Base-by-base conservation (phyloP, 2,113 vertebrate species). In the Hemicordylus capensis region DNA sequence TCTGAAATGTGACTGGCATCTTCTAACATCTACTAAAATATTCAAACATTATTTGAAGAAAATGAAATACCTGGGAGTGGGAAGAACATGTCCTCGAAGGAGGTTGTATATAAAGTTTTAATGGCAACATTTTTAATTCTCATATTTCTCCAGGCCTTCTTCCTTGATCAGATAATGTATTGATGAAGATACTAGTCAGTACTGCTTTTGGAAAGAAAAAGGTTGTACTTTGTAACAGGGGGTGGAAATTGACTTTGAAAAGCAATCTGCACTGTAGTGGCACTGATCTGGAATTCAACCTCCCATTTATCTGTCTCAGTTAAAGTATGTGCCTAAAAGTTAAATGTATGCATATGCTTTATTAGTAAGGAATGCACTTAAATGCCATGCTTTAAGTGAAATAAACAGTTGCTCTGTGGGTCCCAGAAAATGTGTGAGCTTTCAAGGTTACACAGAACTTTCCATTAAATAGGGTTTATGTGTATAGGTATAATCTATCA, bases 161-260 rank as follows among this genome's bases (percentile, higher is more conserved):
- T 51, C 58, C 69, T 86, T 28, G 83, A 56, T n/a, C 70, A 10
- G 81, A 76, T 81, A 80, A 84, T 64, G 66, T 0, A 0, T 2
- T 10, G 66, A 81, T n/a, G 31, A 80, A 0, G 0, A 87, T 0
- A 1, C 44, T n/a, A 56, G 9, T 44, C 63, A 82, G 58, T 12
- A 31, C 37, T 80, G 10, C 67, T 87, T 83, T 77, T 87, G 26
- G 15, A 3, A 1, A 0, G 17, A 51, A 15, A 58, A 54, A 81
- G 4, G 1, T 5, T 73, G 31, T 0, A 0, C 28, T 69, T 83
- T 83, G 34, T 51, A 51, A 12, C 48, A 51, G 48, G 48, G 48
- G 48, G 6, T 51, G n/a, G n/a, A n/a, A n/a, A 87, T 83, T 94
- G 90, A 92, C 89, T 92, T 88, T 86, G 81, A 80, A 64, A 80